Conservation (phyloP, 2,888 invertebrate species). For the Drosophila acutilabella region DNA sequence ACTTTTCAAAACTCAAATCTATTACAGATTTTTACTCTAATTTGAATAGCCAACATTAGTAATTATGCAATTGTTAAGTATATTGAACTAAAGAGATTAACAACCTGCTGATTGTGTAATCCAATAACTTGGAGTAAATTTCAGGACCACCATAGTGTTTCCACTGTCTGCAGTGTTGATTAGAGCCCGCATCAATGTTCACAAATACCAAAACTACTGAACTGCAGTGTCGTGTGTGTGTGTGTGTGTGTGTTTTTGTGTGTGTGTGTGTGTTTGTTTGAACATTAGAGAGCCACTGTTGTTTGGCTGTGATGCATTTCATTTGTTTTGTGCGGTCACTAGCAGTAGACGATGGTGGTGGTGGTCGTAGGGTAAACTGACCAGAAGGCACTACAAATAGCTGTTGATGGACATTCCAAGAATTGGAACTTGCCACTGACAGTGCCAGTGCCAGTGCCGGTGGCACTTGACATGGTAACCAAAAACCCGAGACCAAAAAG, state of each 20-base stretch:
- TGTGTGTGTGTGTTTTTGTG: constrained; percentile 37
- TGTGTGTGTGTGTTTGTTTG: constrained; percentile 34
- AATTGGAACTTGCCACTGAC: constrained; percentile 58
- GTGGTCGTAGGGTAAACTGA: constrained; percentile 19
- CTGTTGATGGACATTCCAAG: constrained; percentile 55
- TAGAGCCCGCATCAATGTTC: constrained; percentile 40
- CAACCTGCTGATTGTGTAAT: constrained; percentile 1
- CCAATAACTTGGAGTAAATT: constrained; percentile 1
- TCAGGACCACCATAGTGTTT: constrained; percentile 18
- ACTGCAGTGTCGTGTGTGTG: constrained; percentile 10
- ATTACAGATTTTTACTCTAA: too few species aligned
- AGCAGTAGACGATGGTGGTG: too few species aligned
- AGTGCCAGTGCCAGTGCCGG: constrained; percentile 23
- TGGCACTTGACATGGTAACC: constrained; percentile 76
- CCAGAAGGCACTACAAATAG: constrained; percentile 45
- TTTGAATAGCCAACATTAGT: background rate
- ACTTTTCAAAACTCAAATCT: too few species aligned
- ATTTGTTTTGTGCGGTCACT: constrained; percentile 47
- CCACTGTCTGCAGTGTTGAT: constrained; percentile 32
- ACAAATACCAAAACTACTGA: constrained; percentile 27
- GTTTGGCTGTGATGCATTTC: constrained; percentile 34
- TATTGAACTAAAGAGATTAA: background rate
- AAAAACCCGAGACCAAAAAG: constrained; percentile 67
- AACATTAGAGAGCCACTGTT: constrained; percentile 40
- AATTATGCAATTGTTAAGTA: background rate